Base-by-base conservation (phyloP, 2,113 vertebrate genomes). In the Triplophysa rosa region DNA sequence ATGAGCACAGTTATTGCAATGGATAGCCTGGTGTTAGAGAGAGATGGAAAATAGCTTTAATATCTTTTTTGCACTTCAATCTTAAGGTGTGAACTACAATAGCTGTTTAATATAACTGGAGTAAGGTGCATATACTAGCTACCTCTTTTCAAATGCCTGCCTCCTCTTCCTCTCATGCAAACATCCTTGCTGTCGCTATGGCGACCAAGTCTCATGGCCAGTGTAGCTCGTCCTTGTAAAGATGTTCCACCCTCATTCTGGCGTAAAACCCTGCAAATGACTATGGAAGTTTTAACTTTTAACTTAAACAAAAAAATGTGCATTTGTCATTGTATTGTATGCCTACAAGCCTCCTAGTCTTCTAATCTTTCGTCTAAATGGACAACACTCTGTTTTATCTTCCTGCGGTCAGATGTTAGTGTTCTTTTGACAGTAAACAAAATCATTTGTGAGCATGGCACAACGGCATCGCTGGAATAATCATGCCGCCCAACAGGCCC, bases 171-270 rank as follows among this genome's bases (percentile, higher is more conserved):
- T 89, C 85, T 86, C 88, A 90, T 91, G 89, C 91, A 91, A 94
- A 92, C 90, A 91, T 90, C 86, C 90, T 88, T 84, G 88, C 91
- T 87, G 91, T 93, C 88, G 23, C 90, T 91, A 93, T 93, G 89
- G 90, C 84, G 90, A 93, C 93, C 89, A 83, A 89, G 88, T 88
- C 88, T 89, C 83, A 86, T 88, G 87, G 81, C 89, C 86, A 80
- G 84, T 87, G 72, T 88, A 88, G 87, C 88, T 90, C 90, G 68
- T 81, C 70, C 68, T 45, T 7, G 87, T 89, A 85, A 91, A 89
- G 88, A 88, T 88, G 86, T 83, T 65, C 68, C 85, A 72, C 45
- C 40, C 84, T 83, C 66, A 78, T 80, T 86, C 77, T 66, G 54
- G 24, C 21, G 12, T 77, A 37, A 65, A 76, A 37, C 21, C 47